Conservation (phyloP, 1,140 invertebrate species). For the Augochlora pura region DNA sequence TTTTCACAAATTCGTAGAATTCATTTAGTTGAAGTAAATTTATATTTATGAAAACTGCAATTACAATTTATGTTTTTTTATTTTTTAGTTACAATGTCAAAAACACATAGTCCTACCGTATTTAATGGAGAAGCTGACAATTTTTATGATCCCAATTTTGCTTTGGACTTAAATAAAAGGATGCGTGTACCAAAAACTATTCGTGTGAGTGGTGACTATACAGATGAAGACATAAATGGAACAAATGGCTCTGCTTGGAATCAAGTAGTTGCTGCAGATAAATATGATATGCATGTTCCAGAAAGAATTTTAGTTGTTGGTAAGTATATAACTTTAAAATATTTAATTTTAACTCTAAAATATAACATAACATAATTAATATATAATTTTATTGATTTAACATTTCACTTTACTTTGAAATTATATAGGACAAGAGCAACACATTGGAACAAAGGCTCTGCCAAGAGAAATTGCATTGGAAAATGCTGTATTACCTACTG, state of each 20-base stretch:
- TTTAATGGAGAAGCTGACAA: slow-evolving; percentile 84
- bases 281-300: slow-evolving; percentile 94
- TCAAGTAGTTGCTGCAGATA: slow-evolving; percentile 82
- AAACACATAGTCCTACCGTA: slow-evolving; percentile 82
- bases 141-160: slow-evolving; percentile 86
- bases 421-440: slow-evolving; percentile 87
- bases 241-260: slow-evolving; percentile 85
- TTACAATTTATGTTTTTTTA: slow-evolving; percentile 14
- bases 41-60: neutral
- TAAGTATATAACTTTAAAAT: slow-evolving; percentile 65
- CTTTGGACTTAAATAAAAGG: slow-evolving; percentile 87
- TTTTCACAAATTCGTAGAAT: neutral
- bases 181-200: slow-evolving; percentile 91
- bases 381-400: too few species aligned
- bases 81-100: slow-evolving; percentile 80
- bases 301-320: slow-evolving; percentile 92
- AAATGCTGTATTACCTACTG: slow-evolving; percentile 87
- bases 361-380: too few species aligned
- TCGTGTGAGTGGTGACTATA: slow-evolving; percentile 85
- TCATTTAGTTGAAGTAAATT: neutral
- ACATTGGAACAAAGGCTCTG: slow-evolving; percentile 89
- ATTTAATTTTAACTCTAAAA: too few species aligned
- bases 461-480: slow-evolving; percentile 92
- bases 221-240: slow-evolving; percentile 81
- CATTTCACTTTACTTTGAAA: neutral